Evolutionary conservation across 2,113 vertebrate genomes (phyloP), one percentile per base, ranked within the genome.

Genomic region (Paramisgurnus dabryanus): DNA sequence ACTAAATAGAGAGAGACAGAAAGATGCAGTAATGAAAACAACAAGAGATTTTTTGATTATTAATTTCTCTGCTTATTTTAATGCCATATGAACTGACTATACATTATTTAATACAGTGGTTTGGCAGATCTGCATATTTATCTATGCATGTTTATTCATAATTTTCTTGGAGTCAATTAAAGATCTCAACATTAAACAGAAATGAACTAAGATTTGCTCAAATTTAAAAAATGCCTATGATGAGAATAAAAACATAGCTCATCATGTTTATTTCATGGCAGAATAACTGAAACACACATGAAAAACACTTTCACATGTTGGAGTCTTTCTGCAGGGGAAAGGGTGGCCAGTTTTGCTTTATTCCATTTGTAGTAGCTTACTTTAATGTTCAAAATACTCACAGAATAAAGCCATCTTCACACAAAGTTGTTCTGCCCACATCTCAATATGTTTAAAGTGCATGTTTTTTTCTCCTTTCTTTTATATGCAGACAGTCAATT

Each of bases 1-100:
- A 73, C 86, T 89, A 83, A 90, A 91, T 89, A 49, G 43, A 68
- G 49, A 17, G 10, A 11, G 11, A 67, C 4, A 68, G 7, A 34
- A 22, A 69, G n/a, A 27, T 69, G 12, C 10, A 12, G 0, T 65
- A 34, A 34, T 80, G 57, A 80, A 74, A 60, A 61, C 41, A 9
- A 49, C 50, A 65, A 5, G 55, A 57, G n/a, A 15, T 18, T 7
- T 18, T 73, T 82, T 79, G 82, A 84, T 84, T 45, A 81, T 67
- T 83, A 67, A 80, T 81, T 76, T 79, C 49, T 76, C 60, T 77
- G 60, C 61, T 68, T 22, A 73, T 82, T 82, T 71, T 70, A 63
- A 82, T 78, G 70, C 68, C 9, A 55, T 68, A 22, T 60, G 47
- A 80, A 67, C 58, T 80, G 55, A 72, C 61, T 50, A 77, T 65